Percentiles rank a stretch among this genome's conserved stretches.
Evolutionary conservation across 2,113 vertebrate genomes (phyloP).

Genomic region (Ictalurus punctatus): DNA sequence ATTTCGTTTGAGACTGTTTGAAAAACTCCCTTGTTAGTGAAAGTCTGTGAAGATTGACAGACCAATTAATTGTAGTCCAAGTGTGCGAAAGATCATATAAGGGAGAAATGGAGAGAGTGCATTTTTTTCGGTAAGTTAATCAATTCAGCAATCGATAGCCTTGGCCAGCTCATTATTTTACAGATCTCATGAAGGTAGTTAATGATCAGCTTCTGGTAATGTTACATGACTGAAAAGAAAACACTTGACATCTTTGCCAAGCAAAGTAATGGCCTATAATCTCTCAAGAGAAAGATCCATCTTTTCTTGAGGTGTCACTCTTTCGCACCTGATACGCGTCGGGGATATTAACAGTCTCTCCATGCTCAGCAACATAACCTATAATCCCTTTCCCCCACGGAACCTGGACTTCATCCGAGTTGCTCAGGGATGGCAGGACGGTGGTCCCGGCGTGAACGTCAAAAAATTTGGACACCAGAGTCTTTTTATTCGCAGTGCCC

Average conservation of each 20-base stretch:
- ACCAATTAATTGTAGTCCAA: conserved; percentile 32
- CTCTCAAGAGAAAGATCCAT: background rate
- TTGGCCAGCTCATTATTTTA: conserved; percentile 42
- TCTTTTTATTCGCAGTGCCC: conserved; percentile 88
- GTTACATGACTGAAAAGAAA: conserved; percentile 1
- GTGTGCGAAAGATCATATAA: conserved; percentile 15
- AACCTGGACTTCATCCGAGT: conserved; percentile 94
- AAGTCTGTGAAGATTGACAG: conserved; percentile 36
- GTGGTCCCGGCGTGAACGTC: conserved; percentile 95
- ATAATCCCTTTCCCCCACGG: conserved; percentile 99
- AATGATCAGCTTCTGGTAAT: conserved; percentile 30
- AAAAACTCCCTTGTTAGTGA: background rate
- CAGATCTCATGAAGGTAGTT: conserved; percentile 18
- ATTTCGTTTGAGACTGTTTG: background rate
- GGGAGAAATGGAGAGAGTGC: conserved; percentile 24
- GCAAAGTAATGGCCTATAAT: background rate
- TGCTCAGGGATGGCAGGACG: conserved; percentile 84
- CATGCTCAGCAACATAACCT: conserved; percentile 95
- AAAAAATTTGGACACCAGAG: conserved; percentile 94
- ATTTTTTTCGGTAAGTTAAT: conserved; percentile 40
- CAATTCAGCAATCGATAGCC: conserved; percentile 41
- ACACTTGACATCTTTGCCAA: background rate
- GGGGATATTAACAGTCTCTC: conserved; percentile 94
- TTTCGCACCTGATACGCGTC: conserved; percentile 94
- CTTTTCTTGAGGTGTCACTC: background rate